A percentile compares a stretch with the other conserved stretches of the same genome.
These are phyloP conservation scores for Lagorchestes hirsutus DNA, from an alignment of 2,797 vertebrate species.

Conservation along the genomic window DNA sequence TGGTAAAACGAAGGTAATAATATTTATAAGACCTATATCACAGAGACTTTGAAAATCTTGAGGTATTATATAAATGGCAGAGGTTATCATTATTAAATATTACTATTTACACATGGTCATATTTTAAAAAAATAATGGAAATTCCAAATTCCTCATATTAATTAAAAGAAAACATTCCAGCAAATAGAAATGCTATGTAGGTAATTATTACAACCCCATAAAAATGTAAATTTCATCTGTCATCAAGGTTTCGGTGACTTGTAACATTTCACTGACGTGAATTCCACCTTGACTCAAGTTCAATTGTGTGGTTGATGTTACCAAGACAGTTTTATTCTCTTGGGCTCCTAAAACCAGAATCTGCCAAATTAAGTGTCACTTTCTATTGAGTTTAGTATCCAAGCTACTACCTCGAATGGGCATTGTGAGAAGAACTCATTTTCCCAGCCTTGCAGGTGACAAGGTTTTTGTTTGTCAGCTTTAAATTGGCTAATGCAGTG, in stretches of 20 bases:
- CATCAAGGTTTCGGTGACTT: constrained; percentile 39
- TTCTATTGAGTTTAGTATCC: constrained; percentile 72
- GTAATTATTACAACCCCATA: constrained; percentile 44
- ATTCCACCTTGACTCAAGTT: constrained; percentile 62
- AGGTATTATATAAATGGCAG: not conserved
- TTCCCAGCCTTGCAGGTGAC: constrained; percentile 66
- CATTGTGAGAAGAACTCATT: constrained; percentile 71
- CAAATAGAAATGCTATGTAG: constrained; percentile 54
- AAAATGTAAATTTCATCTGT: constrained; percentile 51
- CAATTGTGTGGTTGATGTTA: constrained; percentile 50
- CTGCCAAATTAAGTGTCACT: constrained; percentile 81
- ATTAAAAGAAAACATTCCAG: constrained; percentile 26
- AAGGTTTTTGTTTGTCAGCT: constrained; percentile 72
- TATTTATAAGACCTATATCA: not conserved
- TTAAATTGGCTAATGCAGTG: constrained; percentile 70
- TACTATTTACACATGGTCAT: not conserved
- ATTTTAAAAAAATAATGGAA: not conserved
- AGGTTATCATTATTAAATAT: not conserved
- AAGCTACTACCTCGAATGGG: constrained; percentile 72
- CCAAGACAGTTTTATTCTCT: constrained; percentile 74
- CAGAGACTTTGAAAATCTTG: not conserved
- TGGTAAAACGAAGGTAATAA: not conserved
- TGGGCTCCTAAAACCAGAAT: constrained; percentile 67
- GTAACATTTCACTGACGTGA: constrained; percentile 56
- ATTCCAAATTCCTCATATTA: constrained; percentile 41